Evolutionary conservation across 1,140 invertebrate genomes (phyloP).

Genomic region (Formica selysi): DNA sequence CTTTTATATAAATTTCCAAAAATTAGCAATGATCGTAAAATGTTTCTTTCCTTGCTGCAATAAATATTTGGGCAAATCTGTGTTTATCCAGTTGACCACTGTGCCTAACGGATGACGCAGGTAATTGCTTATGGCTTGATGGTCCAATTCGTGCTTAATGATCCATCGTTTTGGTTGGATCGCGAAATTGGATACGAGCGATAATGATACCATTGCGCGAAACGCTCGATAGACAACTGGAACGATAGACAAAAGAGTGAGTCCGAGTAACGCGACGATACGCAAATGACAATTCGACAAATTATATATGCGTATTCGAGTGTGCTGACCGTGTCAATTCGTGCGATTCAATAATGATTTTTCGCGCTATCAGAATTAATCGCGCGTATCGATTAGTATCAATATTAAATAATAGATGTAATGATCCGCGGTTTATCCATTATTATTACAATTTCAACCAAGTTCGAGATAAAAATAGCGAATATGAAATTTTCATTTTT

Average conservation of each 20-base stretch:
- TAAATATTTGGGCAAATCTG: neutral
- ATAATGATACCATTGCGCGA: conserved; percentile 65
- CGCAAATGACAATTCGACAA: conserved; percentile 51
- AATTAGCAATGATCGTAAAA: neutral
- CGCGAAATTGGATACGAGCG: conserved; percentile 66
- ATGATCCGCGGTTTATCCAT: neutral
- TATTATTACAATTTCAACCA: neutral
- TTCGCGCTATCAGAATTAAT: conserved; percentile 25
- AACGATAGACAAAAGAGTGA: conserved; percentile 63
- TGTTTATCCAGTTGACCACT: neutral
- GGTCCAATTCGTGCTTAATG: conserved; percentile 68
- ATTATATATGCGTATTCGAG: conserved; percentile 43
- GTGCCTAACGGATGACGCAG: conserved; percentile 43
- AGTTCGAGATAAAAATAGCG: neutral
- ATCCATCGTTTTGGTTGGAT: conserved; percentile 67
- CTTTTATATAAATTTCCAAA: neutral
- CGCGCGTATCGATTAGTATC: neutral
- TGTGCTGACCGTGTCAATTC: conserved; percentile 11
- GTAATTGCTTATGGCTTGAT: conserved; percentile 68
- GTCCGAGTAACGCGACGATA: conserved; percentile 23
- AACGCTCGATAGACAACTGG: conserved; percentile 39
- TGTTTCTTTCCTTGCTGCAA: neutral
- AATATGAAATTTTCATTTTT: neutral
- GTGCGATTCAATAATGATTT: conserved; percentile 34
- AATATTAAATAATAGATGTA: conserved; percentile 12